Evolutionary conservation across 2,113 vertebrate species (phyloP).

Genomic region (Nibea coibor): DNA sequence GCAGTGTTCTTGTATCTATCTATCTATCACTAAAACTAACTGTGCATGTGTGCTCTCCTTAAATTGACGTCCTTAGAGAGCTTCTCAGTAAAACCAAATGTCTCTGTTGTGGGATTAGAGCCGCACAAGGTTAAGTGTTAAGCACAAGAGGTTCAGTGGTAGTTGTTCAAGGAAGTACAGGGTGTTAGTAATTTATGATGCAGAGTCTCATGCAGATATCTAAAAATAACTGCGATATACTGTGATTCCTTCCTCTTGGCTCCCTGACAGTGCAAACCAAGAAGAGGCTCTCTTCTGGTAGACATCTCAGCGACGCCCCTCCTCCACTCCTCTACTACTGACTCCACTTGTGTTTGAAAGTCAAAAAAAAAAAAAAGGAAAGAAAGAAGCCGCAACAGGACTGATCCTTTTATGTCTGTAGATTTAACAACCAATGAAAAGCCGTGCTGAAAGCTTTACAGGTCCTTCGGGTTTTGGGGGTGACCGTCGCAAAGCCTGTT

Average conservation of each 20-base stretch:
- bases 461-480: slow-evolving; percentile 69
- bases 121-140: slow-evolving; percentile 21
- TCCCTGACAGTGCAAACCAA: slow-evolving; percentile 39
- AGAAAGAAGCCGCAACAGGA: slow-evolving; percentile 44
- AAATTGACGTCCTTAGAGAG: neutral
- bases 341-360: slow-evolving; percentile 56
- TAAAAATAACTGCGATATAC: slow-evolving; percentile 56
- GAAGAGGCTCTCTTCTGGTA: slow-evolving; percentile 19
- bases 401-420: slow-evolving; percentile 71
- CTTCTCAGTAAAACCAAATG: slow-evolving; percentile 17
- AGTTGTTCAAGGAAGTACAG: slow-evolving; percentile 7
- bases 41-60: neutral
- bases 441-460: slow-evolving; percentile 76
- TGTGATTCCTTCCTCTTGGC: slow-evolving; percentile 25
- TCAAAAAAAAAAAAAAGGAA: slow-evolving; percentile 32
- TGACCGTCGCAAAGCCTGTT: slow-evolving; percentile 76
- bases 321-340: neutral
- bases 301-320: neutral
- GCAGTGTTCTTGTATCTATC: neutral
- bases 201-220: slow-evolving; percentile 36
- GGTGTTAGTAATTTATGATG: slow-evolving; percentile 47
- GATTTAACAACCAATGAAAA: slow-evolving; percentile 80
- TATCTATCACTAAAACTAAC: neutral
- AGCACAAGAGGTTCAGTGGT: slow-evolving; percentile 5
- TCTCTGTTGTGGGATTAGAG: neutral